Percentiles rank a stretch among this genome's conserved stretches.
Conservation (phyloP, 2,888 invertebrate genomes). For the Opisthograptis luteolata region DNA sequence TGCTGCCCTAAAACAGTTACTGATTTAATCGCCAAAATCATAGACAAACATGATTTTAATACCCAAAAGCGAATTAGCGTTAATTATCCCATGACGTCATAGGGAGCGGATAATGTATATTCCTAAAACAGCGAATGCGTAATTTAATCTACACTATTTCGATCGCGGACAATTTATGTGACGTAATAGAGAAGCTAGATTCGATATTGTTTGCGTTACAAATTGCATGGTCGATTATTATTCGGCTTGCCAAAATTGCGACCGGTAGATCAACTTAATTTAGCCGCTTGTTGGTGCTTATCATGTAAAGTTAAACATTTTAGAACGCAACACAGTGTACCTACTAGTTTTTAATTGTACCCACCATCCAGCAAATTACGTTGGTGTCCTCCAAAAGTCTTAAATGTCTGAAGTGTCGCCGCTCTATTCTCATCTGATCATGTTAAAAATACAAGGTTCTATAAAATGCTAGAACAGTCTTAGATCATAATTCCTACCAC, state of each 20-base stretch:
- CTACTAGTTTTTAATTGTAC: too few relatives aligned
- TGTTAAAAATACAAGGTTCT: too few relatives aligned
- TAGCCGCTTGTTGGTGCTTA: slow-evolving; percentile 31
- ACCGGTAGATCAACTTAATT: slow-evolving; percentile 39
- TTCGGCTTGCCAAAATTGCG: slow-evolving; percentile 34
- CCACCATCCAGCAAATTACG: too few relatives aligned
- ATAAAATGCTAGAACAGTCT: too few relatives aligned
- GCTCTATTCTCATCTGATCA: too few relatives aligned
- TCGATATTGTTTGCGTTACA: slow-evolving; percentile 49
- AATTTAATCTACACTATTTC: slow-evolving; percentile 27
- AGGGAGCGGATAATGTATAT: slow-evolving; percentile 13
- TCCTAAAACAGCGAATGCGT: slow-evolving; percentile 15
- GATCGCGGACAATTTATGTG: slow-evolving; percentile 32
- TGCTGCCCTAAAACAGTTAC: background rate
- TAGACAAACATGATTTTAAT: slow-evolving; percentile 16
- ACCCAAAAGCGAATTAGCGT: slow-evolving; percentile 18
- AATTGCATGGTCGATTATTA: slow-evolving; percentile 50
- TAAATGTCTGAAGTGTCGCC: too few relatives aligned
- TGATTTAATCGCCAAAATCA: slow-evolving; percentile 12
- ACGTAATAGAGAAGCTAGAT: slow-evolving; percentile 44
- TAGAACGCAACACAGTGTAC: too few relatives aligned
- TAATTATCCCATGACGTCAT: slow-evolving; percentile 19
- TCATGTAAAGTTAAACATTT: slow-evolving; percentile 17
- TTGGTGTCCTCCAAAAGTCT: too few relatives aligned
- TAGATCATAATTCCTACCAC: too few relatives aligned